These are phyloP conservation scores for Anolis sagrei DNA, from an alignment of 2,113 vertebrate species.

Conservation along the genomic window DNA sequence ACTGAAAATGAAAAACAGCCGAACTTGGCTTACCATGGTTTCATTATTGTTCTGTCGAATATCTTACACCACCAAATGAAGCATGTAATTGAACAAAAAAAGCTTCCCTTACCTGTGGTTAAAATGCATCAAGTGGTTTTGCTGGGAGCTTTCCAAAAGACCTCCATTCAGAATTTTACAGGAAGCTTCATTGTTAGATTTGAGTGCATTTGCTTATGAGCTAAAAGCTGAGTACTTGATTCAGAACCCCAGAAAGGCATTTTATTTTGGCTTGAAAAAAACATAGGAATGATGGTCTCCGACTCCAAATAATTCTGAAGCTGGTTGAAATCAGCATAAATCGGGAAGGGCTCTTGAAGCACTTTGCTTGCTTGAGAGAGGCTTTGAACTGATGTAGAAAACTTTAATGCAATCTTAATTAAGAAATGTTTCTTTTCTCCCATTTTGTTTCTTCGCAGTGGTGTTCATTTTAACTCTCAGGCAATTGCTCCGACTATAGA, in stretches of 20 bases:
- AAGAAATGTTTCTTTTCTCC: background rate
- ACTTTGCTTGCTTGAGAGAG: background rate
- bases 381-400: background rate
- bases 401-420: background rate
- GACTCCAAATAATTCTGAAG: background rate
- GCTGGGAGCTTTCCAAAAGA: background rate
- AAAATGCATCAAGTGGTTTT: background rate
- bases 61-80: background rate
- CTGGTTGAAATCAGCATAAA: background rate
- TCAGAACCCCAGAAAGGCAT: background rate
- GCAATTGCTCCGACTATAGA: slow-evolving; percentile 98
- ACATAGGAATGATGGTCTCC: background rate
- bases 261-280: background rate
- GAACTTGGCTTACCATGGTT: background rate
- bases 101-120: background rate
- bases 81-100: background rate
- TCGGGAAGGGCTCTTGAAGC: background rate
- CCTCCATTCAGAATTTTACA: background rate
- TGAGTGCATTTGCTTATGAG: background rate
- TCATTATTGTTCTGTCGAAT: background rate
- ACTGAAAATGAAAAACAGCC: background rate
- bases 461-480: slow-evolving; percentile 99
- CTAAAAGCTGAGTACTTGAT: background rate
- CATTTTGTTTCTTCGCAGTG: slow-evolving; percentile 80
- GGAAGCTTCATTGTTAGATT: background rate